Base-by-base conservation (phyloP, 2,888 invertebrate species). In the Pyrrhosoma nymphula region DNA sequence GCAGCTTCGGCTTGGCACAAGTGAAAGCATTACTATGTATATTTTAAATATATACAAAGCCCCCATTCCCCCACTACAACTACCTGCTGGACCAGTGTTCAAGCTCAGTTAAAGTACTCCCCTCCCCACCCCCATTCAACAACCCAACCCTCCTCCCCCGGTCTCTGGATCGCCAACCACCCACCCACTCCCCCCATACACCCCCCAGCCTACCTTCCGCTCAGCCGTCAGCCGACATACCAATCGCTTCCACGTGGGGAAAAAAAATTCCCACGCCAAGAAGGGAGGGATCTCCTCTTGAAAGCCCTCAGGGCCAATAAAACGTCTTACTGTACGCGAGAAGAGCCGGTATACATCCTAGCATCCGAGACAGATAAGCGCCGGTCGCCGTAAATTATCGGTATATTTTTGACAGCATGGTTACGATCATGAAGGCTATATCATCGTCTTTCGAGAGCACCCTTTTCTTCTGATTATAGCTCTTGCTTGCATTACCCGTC, bases 231-330 rank as follows among this genome's bases (percentile, higher is more conserved):
- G 60, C 60, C 35, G 18, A 35, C 82, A 35, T 35, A 82, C 82
- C 82, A 82, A 82, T 82, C 82, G 82, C 35, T 82, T 35, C 82
- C 82, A 35, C 82, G 82, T 82, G 2, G 8, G 47, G 47, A 8
- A 47, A 82, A 75, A 82, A 82, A 30, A 82, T 82, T 82, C 82
- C 82, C 82, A 82, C 82, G 82, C 35, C 69, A 30, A 14, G 82
- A 35, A 82, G 82, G 30, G 16, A 60, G 14, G 82, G 82, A 10
- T 14, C 75, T 35, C 82, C 35, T 82, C 35, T 60, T 14, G 82
- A 82, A 3, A 2, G 69, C 69, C 69, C 69, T 20, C 69, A 26
- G 82, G 82, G 82, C 35, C 82, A 23, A 23, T 69, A 47, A 26
- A 23, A 82, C 82, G 14, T 82, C 82, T 82, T 16, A 35, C 35